Evolutionary conservation across 2,888 invertebrate species (phyloP), one percentile per base, ranked within the genome.

Genomic region (Pristionchus exspectatus): DNA sequence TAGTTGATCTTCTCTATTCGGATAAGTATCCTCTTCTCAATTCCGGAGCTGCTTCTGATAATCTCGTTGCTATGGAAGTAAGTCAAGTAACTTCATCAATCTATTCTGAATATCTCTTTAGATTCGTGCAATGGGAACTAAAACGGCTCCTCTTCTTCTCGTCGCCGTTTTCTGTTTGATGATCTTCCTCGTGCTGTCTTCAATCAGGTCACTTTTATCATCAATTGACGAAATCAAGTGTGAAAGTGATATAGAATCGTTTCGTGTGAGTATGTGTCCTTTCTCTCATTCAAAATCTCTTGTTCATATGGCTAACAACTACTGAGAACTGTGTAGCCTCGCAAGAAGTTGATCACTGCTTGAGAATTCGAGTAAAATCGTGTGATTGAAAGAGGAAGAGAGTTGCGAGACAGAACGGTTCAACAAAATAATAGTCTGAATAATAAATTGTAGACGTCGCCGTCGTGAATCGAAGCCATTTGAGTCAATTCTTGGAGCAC

Each of bases 401-500:
- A 16, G 12, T 33, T 12, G 33, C 33, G 33, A 14, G 72, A 12
- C 27, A 33, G 10, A 18, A 84, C 77, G 24, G 54, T 44, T 63
- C n/a, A 24, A 72, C 10, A 33, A 14, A 33, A 18, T 30, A 33
- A 16, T 27, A 33, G 21, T 50, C 30, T 30, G 69, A 27, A 30
- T 38, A 33, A n/a, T 69, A 24, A 3, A 12, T 74, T 74, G 1
- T 33, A 88, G 87, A 74, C 87, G 69, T 38, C 50, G 87, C 24
- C 63, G 91, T 30, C 63, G 86, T 1, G 93, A 93, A 83, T 91
- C 92, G 21, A 93, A 93, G 44, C 93, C 93, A 4, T 77, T 92
- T 63, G 93, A 93, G 83, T 92, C 93, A 5, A 90, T 92, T 21
- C 91, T 93, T 4, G 93, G 93, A 77, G 93, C 92, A 0, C 74